Conservation (phyloP, 2,113 vertebrate species). For the Scomber japonicus region DNA sequence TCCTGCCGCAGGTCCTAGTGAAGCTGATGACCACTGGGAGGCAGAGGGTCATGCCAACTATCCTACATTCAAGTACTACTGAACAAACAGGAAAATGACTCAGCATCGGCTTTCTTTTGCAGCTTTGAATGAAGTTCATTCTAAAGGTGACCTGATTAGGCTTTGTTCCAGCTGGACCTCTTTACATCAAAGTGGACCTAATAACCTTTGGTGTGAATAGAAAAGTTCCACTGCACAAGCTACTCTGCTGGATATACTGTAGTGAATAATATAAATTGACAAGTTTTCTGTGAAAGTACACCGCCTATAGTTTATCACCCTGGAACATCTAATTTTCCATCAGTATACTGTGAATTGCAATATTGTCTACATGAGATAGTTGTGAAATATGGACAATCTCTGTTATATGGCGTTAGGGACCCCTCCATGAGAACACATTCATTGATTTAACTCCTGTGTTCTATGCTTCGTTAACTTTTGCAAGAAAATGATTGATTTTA, state of each 20-base stretch:
- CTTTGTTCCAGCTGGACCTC: conserved; percentile 14
- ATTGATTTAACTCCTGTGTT: conserved; percentile 66
- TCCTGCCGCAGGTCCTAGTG: background rate
- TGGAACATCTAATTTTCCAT: background rate
- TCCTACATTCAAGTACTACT: background rate
- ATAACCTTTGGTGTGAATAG: conserved; percentile 27
- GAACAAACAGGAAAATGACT: conserved; percentile 36
- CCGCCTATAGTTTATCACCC: conserved; percentile 7
- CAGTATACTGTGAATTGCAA: conserved; percentile 14
- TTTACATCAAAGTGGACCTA: conserved; percentile 17
- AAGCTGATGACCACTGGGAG: conserved; percentile 1
- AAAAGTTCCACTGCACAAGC: conserved; percentile 13
- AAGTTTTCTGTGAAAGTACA: background rate
- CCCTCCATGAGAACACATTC: conserved; percentile 32
- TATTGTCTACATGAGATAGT: conserved; percentile 13
- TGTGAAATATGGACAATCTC: conserved; percentile 46
- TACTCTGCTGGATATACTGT: background rate
- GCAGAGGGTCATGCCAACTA: background rate
- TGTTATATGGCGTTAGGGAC: conserved; percentile 28
- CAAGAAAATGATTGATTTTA: conserved; percentile 70
- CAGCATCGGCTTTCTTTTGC: conserved; percentile 11
- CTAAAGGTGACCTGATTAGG: conserved; percentile 47
- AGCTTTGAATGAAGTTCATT: conserved; percentile 24
- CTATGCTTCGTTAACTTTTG: conserved; percentile 72
- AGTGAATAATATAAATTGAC: conserved; percentile 13